Percentiles rank a stretch among this genome's conserved stretches.
These are phyloP conservation scores for Diacarnus erythraeanus DNA, from an alignment of 37 sponge, comb jelly and placozoan genomes.

Conservation along the genomic window DNA sequence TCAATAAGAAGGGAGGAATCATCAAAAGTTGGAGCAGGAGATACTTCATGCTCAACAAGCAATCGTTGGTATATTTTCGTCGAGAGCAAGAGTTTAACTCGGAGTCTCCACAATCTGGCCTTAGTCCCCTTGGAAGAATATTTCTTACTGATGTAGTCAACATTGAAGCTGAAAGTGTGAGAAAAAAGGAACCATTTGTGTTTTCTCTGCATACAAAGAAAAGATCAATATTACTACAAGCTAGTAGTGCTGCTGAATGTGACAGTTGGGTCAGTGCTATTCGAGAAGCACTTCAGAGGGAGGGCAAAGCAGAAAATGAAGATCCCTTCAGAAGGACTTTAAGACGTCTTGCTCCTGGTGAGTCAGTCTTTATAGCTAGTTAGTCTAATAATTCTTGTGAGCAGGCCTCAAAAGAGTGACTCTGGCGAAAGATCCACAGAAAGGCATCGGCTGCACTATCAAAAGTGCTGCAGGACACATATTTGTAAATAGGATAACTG, in stretches of 20 bases:
- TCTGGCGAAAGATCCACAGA: constrained; percentile 60
- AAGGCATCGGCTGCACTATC: constrained; percentile 85
- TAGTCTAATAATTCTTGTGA: no score
- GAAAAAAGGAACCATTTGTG: constrained; percentile 52
- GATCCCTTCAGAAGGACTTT: constrained; percentile 61
- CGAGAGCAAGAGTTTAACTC: constrained; percentile 13
- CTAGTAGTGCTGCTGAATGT: constrained; percentile 44
- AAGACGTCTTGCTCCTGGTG: constrained; percentile 41
- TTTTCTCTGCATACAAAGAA: constrained; percentile 65
- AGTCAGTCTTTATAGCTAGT: neutral
- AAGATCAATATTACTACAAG: constrained; percentile 48
- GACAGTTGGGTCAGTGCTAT: constrained; percentile 58
- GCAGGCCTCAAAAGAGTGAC: constrained; percentile 76
- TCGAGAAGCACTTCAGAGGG: constrained; percentile 40
- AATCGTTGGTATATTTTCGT: constrained; percentile 68
- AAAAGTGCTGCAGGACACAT: constrained; percentile 77
- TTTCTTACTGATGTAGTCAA: constrained; percentile 64
- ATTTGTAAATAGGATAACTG: constrained; percentile 66
- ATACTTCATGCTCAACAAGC: constrained; percentile 71
- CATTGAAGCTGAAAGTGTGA: constrained; percentile 42
- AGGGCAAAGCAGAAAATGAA: constrained; percentile 55
- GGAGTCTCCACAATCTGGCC: neutral
- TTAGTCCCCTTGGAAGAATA: constrained; percentile 54
- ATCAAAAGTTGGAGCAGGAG: constrained; percentile 67
- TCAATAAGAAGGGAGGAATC: constrained; percentile 74